phyloP scores from a whole-genome alignment of 2,888 invertebrate genomes.

The Tetanocera ferruginea region DNA sequence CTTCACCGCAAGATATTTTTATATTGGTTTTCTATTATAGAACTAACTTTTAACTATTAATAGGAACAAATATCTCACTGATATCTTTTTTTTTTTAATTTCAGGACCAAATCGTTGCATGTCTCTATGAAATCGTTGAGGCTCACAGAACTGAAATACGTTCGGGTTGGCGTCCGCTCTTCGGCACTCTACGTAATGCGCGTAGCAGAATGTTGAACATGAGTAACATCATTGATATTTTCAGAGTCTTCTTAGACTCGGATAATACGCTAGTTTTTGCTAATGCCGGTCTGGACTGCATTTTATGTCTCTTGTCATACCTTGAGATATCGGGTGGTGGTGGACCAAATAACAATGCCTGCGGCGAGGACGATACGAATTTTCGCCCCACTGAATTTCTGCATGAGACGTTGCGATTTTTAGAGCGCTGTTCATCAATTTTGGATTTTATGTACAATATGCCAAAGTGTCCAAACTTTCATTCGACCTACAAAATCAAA shows the following conservation, averaged over 20 bases:
- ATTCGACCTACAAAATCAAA: slow-evolving; percentile 87
- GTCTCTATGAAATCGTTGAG: slow-evolving; percentile 96
- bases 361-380: slow-evolving; percentile 71
- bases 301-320: slow-evolving; percentile 85
- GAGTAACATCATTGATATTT: slow-evolving; percentile 87
- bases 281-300: slow-evolving; percentile 94
- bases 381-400: slow-evolving; percentile 70
- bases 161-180: slow-evolving; percentile 96
- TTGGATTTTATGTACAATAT: slow-evolving; percentile 93
- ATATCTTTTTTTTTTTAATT: slow-evolving; percentile 51
- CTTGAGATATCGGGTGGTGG: slow-evolving; percentile 71
- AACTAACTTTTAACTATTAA: too few species aligned
- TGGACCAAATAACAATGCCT: slow-evolving; percentile 76
- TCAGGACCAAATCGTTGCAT: slow-evolving; percentile 91
- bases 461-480: slow-evolving; percentile 94
- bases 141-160: slow-evolving; percentile 93
- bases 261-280: slow-evolving; percentile 94
- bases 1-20: too few species aligned
- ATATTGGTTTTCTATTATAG: too few species aligned
- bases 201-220: slow-evolving; percentile 75
- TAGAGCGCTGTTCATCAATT: slow-evolving; percentile 89
- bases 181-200: slow-evolving; percentile 92
- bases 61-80: too few species aligned
- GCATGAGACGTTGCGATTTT: slow-evolving; percentile 85
- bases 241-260: slow-evolving; percentile 92